phyloP scores from a whole-genome alignment of 2,888 invertebrate genomes.

The Suillia variegata region DNA sequence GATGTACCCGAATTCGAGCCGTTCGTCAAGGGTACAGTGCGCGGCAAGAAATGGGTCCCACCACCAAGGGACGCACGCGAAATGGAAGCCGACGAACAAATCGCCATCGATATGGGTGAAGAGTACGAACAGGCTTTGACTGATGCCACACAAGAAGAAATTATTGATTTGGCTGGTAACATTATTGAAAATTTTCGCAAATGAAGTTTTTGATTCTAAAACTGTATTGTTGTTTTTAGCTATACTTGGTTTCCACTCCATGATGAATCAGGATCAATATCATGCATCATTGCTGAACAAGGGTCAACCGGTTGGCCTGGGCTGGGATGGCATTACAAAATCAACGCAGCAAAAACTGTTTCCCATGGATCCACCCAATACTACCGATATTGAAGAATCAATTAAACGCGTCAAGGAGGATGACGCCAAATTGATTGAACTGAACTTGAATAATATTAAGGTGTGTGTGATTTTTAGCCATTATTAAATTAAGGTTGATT shows the following conservation, averaged over 20 bases:
- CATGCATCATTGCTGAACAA: conserved; percentile 94
- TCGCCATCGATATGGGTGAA: conserved; percentile 90
- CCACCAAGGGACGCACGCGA: conserved; percentile 74
- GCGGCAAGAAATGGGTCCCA: conserved; percentile 92
- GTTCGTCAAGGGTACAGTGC: conserved; percentile 84
- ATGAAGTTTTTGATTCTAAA: not conserved
- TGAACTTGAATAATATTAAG: conserved; percentile 99
- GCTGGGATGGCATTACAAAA: conserved; percentile 95
- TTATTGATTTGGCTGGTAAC: conserved; percentile 97
- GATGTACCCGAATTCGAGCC: conserved; percentile 97
- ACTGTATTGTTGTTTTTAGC: conserved; percentile 73
- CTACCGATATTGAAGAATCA: conserved; percentile 92
- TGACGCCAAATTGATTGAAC: conserved; percentile 82
- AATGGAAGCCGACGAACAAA: conserved; percentile 87
- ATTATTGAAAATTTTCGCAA: conserved; percentile 32
- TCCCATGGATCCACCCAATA: conserved; percentile 95
- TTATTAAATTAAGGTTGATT: not conserved
- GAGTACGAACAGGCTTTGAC: conserved; percentile 91
- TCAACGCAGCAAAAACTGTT: conserved; percentile 87
- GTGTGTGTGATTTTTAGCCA: conserved; percentile 62
- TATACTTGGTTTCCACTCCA: conserved; percentile 98
- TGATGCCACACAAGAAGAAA: conserved; percentile 90
- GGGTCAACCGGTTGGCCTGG: conserved; percentile 86
- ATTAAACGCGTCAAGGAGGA: conserved; percentile 89
- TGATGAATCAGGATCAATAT: conserved; percentile 99